Conservation (phyloP, 2,113 vertebrate genomes). For the Callorhinus ursinus region DNA sequence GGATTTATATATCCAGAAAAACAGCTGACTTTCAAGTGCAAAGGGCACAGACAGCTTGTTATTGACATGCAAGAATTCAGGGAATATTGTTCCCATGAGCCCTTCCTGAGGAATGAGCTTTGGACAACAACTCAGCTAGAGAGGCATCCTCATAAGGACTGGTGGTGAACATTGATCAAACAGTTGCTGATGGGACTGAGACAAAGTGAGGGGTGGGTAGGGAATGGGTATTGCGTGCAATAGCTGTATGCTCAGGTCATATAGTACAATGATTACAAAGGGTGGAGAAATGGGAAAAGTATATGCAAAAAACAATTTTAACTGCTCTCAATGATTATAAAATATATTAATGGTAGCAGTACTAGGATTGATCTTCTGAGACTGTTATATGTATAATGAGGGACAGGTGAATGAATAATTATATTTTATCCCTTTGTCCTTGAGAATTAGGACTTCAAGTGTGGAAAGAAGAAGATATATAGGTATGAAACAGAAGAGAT, state of each 20-base stretch:
- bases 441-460: background rate
- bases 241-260: background rate
- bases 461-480: background rate
- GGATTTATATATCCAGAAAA: conserved; percentile 4
- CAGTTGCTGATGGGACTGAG: background rate
- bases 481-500: background rate
- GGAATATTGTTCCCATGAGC: background rate
- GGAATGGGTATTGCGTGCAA: background rate
- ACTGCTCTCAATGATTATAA: conserved; percentile 13
- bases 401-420: background rate
- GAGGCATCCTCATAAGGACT: background rate
- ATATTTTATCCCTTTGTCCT: conserved; percentile 3
- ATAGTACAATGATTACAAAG: background rate
- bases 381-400: background rate
- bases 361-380: background rate
- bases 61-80: background rate
- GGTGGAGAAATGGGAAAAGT: background rate
- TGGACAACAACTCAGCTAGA: background rate
- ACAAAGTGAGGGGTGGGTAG: background rate
- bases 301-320: background rate
- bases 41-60: background rate
- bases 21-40: background rate
- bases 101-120: background rate
- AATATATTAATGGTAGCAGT: background rate
- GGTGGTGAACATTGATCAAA: background rate